phyloP scores from a whole-genome alignment of 2,888 invertebrate species.

The Stenodera caucasica region DNA sequence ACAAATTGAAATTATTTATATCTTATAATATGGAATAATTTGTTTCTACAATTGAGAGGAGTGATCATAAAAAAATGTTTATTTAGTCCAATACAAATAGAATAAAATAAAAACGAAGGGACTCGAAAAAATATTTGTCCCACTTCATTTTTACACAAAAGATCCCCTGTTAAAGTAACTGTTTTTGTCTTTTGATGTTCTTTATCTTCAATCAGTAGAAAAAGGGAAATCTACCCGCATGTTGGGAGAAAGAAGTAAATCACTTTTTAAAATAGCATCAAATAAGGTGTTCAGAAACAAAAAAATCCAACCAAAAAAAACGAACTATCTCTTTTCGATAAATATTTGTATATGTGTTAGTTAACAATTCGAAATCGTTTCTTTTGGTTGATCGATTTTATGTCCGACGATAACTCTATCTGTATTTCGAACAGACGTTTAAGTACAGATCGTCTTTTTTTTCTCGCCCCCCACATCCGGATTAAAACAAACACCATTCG shows the following conservation, averaged over 20 bases:
- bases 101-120: too few relatives aligned
- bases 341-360: not conserved
- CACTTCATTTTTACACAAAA: not conserved
- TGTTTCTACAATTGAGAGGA: too few relatives aligned
- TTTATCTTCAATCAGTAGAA: not conserved
- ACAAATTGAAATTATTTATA: too few relatives aligned
- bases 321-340: not conserved
- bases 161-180: not conserved
- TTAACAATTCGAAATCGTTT: not conserved
- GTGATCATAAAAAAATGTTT: too few relatives aligned
- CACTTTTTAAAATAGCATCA: not conserved
- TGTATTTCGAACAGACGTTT: not conserved
- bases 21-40: too few relatives aligned
- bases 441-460: not conserved
- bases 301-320: too few relatives aligned
- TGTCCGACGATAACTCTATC: slow-evolving; percentile 3
- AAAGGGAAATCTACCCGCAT: not conserved
- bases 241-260: not conserved
- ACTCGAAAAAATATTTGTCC: too few relatives aligned
- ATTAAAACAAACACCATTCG: not conserved
- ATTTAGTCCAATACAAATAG: too few relatives aligned
- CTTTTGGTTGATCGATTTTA: not conserved
- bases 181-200: not conserved
- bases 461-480: not conserved
- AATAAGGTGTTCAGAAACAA: not conserved